These are phyloP conservation scores for Mimumesa dahlbomi DNA, from an alignment of 2,888 invertebrate genomes.

Conservation along the genomic window DNA sequence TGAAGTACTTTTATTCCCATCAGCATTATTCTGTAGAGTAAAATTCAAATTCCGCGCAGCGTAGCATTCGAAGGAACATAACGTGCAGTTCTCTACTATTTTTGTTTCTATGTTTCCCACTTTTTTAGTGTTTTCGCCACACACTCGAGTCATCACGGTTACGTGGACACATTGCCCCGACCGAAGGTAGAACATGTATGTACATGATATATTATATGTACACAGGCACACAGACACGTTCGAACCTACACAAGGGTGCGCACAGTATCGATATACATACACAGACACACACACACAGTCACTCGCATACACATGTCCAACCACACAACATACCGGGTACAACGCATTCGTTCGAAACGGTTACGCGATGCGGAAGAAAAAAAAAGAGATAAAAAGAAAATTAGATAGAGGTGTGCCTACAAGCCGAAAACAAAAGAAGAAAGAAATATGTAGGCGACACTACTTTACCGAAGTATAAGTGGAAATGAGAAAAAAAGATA, in stretches of 20 bases:
- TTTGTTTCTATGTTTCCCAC: background rate
- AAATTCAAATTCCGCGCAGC: too few relatives aligned
- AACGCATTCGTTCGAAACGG: conserved; percentile 59
- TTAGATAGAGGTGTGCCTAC: conserved; percentile 61
- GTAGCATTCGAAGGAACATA: too few relatives aligned
- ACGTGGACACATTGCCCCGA: conserved; percentile 64
- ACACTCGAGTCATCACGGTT: conserved; percentile 57
- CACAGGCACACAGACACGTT: conserved; percentile 3
- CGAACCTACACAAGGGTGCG: conserved; percentile 6
- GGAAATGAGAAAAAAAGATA: conserved; percentile 51
- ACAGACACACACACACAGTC: conserved; percentile 19
- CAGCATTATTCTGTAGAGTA: too few relatives aligned
- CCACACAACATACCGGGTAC: conserved; percentile 61
- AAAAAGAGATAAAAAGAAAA: conserved; percentile 79
- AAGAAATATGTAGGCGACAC: conserved; percentile 46
- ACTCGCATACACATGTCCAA: conserved; percentile 26
- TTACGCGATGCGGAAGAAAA: conserved; percentile 82
- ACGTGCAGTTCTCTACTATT: background rate
- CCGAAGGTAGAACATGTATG: conserved; percentile 55
- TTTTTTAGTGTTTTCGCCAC: conserved; percentile 26
- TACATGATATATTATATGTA: conserved; percentile 45
- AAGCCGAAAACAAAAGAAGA: conserved; percentile 45
- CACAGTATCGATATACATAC: conserved; percentile 4
- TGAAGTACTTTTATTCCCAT: too few relatives aligned
- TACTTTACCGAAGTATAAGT: conserved; percentile 59